Evolutionary conservation across 2,113 vertebrate genomes (phyloP).

Genomic region (Leuciscus idus): DNA sequence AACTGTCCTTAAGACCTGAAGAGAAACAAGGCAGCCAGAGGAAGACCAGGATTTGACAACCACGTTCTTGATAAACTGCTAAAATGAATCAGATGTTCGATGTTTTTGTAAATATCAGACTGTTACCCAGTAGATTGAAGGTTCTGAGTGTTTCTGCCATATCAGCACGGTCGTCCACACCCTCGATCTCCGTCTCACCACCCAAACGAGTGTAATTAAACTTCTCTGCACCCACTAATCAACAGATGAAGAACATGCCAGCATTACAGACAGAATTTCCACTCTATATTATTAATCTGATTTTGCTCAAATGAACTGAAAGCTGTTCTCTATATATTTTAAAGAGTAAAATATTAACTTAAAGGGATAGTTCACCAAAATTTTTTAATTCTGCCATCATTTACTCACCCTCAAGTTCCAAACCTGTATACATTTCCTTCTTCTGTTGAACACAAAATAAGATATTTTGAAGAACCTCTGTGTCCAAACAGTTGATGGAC

Average conservation of each 20-base stretch:
- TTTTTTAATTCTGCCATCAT: too few relatives aligned
- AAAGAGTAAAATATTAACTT: too few relatives aligned
- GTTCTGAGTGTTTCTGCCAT: conserved; percentile 91
- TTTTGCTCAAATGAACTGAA: neutral
- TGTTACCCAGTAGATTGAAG: conserved; percentile 85
- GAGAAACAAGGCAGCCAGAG: neutral
- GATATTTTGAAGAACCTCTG: too few relatives aligned
- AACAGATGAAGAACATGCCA: neutral
- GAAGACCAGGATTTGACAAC: neutral
- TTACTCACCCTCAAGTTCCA: too few relatives aligned
- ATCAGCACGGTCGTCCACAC: conserved; percentile 84
- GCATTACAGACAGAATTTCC: neutral
- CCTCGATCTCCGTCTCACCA: conserved; percentile 82
- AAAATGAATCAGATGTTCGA: neutral
- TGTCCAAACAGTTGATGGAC: too few relatives aligned
- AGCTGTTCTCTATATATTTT: neutral
- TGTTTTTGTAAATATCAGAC: neutral
- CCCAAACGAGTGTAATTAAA: conserved; percentile 91
- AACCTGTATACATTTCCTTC: too few relatives aligned
- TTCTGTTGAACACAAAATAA: too few relatives aligned
- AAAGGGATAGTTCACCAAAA: too few relatives aligned
- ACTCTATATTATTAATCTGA: neutral
- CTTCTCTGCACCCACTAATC: conserved; percentile 84
- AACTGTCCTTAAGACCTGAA: conserved; percentile 84
- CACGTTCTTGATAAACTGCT: neutral